Base-by-base conservation (phyloP, 2,797 vertebrate species). In the Megalops cyprinoides region DNA sequence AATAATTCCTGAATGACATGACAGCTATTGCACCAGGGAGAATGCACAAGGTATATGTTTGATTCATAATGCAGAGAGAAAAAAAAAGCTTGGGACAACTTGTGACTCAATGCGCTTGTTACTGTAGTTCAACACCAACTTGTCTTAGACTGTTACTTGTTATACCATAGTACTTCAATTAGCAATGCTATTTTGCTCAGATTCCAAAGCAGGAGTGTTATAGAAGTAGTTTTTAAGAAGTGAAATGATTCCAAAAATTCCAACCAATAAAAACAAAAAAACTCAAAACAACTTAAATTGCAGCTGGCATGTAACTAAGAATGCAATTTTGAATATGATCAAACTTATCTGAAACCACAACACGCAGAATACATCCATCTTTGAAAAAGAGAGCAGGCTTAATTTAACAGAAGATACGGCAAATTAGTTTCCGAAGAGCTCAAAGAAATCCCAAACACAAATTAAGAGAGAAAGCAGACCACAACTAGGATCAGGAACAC, bases 1-100 rank as follows among this genome's bases (percentile, higher is more conserved):
- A n/a, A 46, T 91, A 89, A 83, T 79, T 86, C 87, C 88, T 86
- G 88, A 90, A 91, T 86, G 88, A 91, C 87, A 91, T 87, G 87
- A 89, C 89, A 90, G 88, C 90, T 90, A 91, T 88, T 89, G 88
- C 83, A 87, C 85, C 73, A 71, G 88, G 85, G 86, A 86, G 82
- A 86, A 53, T 4, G 81, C 48, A 53, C 86, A 92, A 92, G n/a
- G 90, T 84, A 89, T 81, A 84, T n/a, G 55, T 83, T 90, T 91
- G 92, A 90, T 90, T 90, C 88, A 87, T 62, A 82, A 92, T 86
- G 87, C 83, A 46, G 83, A 83, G 84, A 89, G 85, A 90, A 89
- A 89, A 85, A 81, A 85, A 85, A 89, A 87, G 82, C 89, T 89
- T 89, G 91, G 84, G 88, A 85, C 81, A 87, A 87, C 83, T 84